These are phyloP conservation scores for Chymomyza procnemis DNA, from an alignment of 2,888 invertebrate species.

Conservation along the genomic window DNA sequence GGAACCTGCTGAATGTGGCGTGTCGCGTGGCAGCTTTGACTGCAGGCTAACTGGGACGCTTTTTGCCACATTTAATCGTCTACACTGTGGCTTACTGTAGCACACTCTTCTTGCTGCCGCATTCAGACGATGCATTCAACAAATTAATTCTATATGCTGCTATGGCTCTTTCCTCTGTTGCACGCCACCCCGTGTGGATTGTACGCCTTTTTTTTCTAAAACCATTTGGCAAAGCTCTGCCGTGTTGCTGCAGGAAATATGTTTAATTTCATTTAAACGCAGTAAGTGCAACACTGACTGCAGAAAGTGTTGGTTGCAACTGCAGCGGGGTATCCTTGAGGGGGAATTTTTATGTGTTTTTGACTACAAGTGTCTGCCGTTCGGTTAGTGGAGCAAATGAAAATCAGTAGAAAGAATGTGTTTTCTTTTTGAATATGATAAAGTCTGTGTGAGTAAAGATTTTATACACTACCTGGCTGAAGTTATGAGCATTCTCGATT, in stretches of 20 bases:
- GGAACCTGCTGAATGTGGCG: neutral
- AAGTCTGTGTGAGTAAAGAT: neutral
- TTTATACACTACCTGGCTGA: no score
- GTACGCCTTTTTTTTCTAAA: neutral
- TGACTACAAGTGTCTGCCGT: neutral
- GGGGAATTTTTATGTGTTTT: neutral
- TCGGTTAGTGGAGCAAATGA: neutral
- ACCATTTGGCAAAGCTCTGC: constrained; percentile 17
- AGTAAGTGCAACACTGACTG: constrained; percentile 58
- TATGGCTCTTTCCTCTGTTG: constrained; percentile 2
- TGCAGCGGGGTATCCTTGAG: neutral
- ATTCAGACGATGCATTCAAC: constrained; percentile 54
- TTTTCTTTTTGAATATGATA: neutral
- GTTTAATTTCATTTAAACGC: constrained; percentile 69
- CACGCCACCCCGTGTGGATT: neutral
- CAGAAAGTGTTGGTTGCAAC: no score
- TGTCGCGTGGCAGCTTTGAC: constrained; percentile 8
- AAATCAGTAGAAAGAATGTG: neutral
- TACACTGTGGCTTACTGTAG: neutral
- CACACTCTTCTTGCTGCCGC: constrained; percentile 5
- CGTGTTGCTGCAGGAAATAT: constrained; percentile 67
- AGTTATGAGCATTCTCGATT: no score
- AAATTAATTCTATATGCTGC: constrained; percentile 61
- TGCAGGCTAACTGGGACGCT: neutral
- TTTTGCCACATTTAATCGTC: neutral